Evolutionary conservation across 2,113 vertebrate genomes (phyloP), one percentile per base, ranked within the genome.

Genomic region (Onychostoma macrolepis): DNA sequence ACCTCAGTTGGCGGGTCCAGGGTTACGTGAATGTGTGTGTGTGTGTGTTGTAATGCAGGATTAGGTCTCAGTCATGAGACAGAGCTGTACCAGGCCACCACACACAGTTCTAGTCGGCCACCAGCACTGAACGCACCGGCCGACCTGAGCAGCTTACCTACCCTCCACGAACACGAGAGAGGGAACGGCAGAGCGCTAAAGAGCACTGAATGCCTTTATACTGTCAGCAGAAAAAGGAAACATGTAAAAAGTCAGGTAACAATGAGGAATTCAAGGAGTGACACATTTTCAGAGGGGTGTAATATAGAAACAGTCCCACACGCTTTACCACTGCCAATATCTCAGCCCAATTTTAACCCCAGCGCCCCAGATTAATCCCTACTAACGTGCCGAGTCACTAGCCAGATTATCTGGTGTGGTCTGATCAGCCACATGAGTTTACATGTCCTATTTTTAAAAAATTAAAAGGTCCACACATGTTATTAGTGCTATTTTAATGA

Each of bases 41-140:
- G n/a, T n/a, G 63, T 83, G 86, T 91, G 90, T 92, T 94, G 92
- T 92, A 94, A 93, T 91, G 90, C 92, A 77, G 95, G 95, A 96
- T 96, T 95, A 96, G 91, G 92, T 89, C 82, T 87, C 90, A 91
- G 94, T 96, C 95, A 96, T 95, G 94, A 92, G 95, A 95, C 93
- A 94, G 89, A 92, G 94, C 94, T 96, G 94, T 96, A 96, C 95
- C 95, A 96, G 95, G 92, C 94, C 92, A 92, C 94, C 93, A 94
- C 94, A 95, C 94, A 94, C 93, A 93, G 93, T 65, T 90, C 91
- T 94, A 87, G 93, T 95, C 94, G 92, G 94, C 91, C 90, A 94
- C 93, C 92, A 94, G 93, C 92, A 94, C 95, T 93, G 91, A 92
- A 84, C 71, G 82, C 91, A 91, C 92, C 89, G 86, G 86, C 79